Percentiles rank a stretch among this genome's conserved stretches.
Conservation (phyloP, 2,888 invertebrate genomes). For the Carcina quercana region DNA sequence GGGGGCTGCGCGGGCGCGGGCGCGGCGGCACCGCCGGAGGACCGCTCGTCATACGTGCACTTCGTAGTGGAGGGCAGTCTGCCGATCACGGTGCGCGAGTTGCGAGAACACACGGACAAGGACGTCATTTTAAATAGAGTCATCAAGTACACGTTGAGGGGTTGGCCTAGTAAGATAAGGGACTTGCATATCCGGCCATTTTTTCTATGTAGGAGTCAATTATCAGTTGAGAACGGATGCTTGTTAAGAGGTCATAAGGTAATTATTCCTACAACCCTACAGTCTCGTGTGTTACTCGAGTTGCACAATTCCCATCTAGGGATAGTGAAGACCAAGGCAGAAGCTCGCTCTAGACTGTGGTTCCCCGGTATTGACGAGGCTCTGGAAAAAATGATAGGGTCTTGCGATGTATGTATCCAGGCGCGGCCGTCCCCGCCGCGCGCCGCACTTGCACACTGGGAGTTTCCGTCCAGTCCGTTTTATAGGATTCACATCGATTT, state of each 20-base stretch:
- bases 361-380: conserved; percentile 13
- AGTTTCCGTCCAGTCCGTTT: too few relatives aligned
- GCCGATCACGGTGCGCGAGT: conserved; percentile 10
- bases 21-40: conserved; percentile 2
- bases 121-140: conserved; percentile 11
- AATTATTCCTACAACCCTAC: conserved; percentile 16
- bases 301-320: conserved; percentile 21
- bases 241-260: conserved; percentile 21
- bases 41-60: conserved; percentile 15
- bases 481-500: too few relatives aligned
- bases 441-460: too few relatives aligned
- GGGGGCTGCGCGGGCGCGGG: neutral
- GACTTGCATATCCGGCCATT: conserved; percentile 12
- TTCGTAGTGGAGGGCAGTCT: conserved; percentile 14
- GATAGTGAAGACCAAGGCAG: conserved; percentile 22
- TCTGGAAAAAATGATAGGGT: conserved; percentile 10
- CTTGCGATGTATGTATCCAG: too few relatives aligned
- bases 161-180: conserved; percentile 15
- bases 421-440: too few relatives aligned
- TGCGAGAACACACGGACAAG: conserved; percentile 9
- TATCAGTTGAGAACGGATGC: conserved; percentile 19
- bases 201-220: conserved; percentile 12
- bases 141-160: conserved; percentile 10
- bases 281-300: conserved; percentile 8
- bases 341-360: conserved; percentile 21